Conservation (phyloP, 2,797 vertebrate species). For the Dallia pectoralis region DNA sequence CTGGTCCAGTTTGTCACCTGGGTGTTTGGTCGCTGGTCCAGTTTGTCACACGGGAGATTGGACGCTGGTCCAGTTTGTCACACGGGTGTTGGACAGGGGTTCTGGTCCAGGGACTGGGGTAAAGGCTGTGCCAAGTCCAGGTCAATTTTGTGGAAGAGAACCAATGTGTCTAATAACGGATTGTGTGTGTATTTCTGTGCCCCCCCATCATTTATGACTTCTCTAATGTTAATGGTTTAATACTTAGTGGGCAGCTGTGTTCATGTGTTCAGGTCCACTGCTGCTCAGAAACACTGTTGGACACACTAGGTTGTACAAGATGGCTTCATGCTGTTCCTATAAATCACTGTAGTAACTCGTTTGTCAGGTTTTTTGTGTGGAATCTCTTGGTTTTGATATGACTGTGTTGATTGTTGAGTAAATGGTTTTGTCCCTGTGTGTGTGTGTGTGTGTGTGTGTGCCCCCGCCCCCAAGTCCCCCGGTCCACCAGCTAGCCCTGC, state of each 20-base stretch:
- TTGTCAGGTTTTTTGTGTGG: conserved; percentile 20
- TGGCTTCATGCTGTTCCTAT: neutral
- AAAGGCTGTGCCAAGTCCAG: conserved; percentile 32
- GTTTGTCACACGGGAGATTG: conserved; percentile 32
- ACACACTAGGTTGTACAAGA: no score
- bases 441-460: neutral
- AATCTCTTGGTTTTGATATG: conserved; percentile 50
- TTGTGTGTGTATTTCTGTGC: no score
- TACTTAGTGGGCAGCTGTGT: no score
- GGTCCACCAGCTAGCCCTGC: conserved; percentile 15
- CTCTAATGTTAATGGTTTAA: no score
- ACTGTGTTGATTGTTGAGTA: conserved; percentile 52
- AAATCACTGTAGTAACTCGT: conserved; percentile 32
- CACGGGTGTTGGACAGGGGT: conserved; percentile 30
- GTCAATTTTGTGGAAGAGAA: no score
- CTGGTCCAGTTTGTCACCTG: conserved; percentile 24
- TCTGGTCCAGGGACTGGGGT: conserved; percentile 25
- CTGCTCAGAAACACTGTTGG: no score
- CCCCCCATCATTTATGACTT: no score
- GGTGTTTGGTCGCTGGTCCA: conserved; percentile 23
- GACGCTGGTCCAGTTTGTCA: conserved; percentile 33
- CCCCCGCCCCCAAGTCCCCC: neutral
- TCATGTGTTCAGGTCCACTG: no score
- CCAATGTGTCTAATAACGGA: no score
- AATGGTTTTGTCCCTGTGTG: conserved; percentile 37